Conservation (phyloP, 2,888 invertebrate species). For the Melipona bicolor region DNA sequence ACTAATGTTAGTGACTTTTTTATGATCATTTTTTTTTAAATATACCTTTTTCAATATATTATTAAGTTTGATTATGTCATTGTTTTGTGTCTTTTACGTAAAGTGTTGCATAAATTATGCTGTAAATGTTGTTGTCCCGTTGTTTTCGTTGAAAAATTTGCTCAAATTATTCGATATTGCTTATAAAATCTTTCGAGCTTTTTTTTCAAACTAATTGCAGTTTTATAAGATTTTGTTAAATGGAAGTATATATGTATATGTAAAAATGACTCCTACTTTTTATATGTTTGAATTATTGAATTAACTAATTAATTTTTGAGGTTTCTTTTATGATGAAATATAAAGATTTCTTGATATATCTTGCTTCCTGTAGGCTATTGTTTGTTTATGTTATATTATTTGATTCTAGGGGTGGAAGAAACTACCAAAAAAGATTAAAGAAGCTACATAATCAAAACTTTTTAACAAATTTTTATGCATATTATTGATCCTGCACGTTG, state of each 20-base stretch:
- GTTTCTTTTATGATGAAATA: background rate
- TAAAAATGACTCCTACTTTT: background rate
- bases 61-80: constrained; percentile 2
- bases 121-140: constrained; percentile 11
- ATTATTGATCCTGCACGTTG: constrained; percentile 19
- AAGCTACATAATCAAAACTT: constrained; percentile 4
- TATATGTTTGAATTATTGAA: constrained; percentile 13
- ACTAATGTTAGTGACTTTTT: background rate
- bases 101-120: constrained; percentile 20
- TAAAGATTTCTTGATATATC: background rate
- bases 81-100: constrained; percentile 12
- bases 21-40: background rate
- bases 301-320: constrained; percentile 12
- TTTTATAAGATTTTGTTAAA: constrained; percentile 2
- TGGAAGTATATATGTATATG: background rate
- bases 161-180: background rate
- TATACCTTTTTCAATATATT: background rate
- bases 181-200: background rate
- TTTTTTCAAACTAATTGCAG: constrained; percentile 22
- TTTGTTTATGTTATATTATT: constrained; percentile 37
- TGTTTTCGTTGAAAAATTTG: constrained; percentile 20
- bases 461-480: background rate
- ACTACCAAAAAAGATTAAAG: constrained; percentile 24
- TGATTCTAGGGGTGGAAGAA: constrained; percentile 41
- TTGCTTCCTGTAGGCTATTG: background rate